A percentile compares a stretch with the other conserved stretches of the same genome.
Evolutionary conservation across 2,113 vertebrate genomes (phyloP).

Genomic region (Phrynocephalus versicolor): DNA sequence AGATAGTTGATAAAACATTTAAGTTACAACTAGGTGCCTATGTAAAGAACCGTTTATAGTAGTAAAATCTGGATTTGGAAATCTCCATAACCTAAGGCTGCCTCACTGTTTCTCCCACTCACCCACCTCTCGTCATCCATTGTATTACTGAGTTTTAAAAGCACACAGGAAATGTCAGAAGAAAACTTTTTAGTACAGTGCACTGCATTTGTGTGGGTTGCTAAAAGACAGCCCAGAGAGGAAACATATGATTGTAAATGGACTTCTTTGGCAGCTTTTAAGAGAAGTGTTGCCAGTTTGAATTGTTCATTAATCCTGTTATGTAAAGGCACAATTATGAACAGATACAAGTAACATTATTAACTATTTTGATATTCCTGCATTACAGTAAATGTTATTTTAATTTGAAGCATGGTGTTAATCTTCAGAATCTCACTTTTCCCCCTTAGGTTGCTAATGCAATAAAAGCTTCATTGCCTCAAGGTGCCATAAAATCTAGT

Average conservation of each 20-base stretch:
- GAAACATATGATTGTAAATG: background rate
- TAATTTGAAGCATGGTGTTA: constrained; percentile 32
- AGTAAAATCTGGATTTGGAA: background rate
- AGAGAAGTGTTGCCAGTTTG: background rate
- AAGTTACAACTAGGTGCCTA: background rate
- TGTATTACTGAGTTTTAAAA: background rate
- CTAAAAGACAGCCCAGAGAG: background rate
- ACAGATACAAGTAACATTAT: background rate
- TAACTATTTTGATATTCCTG: background rate
- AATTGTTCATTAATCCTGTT: background rate
- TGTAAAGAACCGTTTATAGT: background rate
- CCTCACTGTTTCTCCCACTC: background rate
- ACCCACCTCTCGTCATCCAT: background rate
- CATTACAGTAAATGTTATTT: constrained; percentile 5
- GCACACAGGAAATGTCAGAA: background rate
- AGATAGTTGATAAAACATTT: background rate
- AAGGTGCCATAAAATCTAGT: constrained; percentile 89
- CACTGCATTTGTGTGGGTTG: background rate
- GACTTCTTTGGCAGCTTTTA: background rate
- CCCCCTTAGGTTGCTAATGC: constrained; percentile 90
- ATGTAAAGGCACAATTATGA: background rate
- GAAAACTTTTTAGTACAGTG: background rate
- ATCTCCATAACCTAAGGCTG: background rate
- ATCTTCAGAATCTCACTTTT: constrained; percentile 32
- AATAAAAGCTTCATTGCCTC: constrained; percentile 92